Conservation (phyloP, 2,888 invertebrate genomes). For the Rosalia funebris region DNA sequence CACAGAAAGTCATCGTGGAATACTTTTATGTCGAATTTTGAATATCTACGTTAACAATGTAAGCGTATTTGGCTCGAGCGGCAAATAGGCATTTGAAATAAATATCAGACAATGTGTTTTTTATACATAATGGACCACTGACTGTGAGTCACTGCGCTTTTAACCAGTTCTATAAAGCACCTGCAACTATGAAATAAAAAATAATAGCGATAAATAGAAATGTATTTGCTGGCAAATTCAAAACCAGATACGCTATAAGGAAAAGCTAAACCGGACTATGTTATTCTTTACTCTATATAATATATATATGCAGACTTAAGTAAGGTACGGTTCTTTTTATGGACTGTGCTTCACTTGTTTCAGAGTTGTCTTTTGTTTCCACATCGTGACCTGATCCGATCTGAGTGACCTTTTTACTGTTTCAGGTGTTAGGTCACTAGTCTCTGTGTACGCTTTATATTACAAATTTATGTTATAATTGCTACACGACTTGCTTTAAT, state of each 20-base stretch:
- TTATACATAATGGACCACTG: no score
- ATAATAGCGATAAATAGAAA: neutral
- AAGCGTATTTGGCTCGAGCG: neutral
- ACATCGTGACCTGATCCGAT: constrained; percentile 29
- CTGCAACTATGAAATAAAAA: neutral
- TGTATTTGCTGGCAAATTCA: neutral
- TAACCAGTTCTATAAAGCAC: neutral
- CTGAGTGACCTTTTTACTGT: constrained; percentile 27
- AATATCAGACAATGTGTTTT: neutral
- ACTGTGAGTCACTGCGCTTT: no score
- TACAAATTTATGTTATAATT: constrained; percentile 18
- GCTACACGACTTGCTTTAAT: neutral
- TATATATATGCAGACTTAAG: constrained; percentile 11
- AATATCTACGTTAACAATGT: neutral
- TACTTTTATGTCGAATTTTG: neutral
- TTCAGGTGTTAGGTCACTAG: constrained; percentile 29
- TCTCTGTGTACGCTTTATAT: constrained; percentile 13
- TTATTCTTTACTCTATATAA: neutral
- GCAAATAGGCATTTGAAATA: neutral
- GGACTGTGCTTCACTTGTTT: constrained; percentile 25
- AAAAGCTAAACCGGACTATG: constrained; percentile 8
- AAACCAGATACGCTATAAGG: neutral
- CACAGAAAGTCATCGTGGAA: constrained; percentile 1
- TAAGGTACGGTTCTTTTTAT: constrained; percentile 23
- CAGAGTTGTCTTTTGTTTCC: constrained; percentile 26